Conservation (phyloP, 2,113 vertebrate species). For the Chelonoidis abingdonii region DNA sequence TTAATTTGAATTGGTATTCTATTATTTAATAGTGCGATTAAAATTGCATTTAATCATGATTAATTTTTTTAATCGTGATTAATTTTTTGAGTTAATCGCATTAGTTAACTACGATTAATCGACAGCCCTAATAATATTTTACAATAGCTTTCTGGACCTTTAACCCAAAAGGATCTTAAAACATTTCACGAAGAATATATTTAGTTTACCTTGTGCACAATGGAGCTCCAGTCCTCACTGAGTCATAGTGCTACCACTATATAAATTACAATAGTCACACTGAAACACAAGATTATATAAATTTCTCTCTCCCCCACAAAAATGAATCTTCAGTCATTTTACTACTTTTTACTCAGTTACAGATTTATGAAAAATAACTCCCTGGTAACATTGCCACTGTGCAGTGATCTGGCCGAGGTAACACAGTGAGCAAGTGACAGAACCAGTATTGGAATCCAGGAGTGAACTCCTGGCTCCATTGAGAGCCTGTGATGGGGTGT, state of each 20-base stretch:
- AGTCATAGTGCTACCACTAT: rapidly evolving
- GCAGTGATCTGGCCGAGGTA: not conserved
- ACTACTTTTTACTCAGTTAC: not conserved
- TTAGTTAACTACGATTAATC: too few species aligned
- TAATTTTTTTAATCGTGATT: too few species aligned
- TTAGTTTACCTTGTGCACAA: not conserved
- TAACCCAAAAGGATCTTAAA: not conserved
- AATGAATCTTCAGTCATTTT: not conserved
- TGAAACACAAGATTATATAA: not conserved
- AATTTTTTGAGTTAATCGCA: too few species aligned
- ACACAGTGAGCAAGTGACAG: not conserved
- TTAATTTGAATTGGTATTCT: too few species aligned
- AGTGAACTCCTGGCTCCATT: not conserved
- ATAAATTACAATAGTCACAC: not conserved
- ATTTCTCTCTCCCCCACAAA: rapidly evolving
- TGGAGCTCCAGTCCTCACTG: not conserved
- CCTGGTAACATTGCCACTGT: not conserved
- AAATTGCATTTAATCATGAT: too few species aligned
- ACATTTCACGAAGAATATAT: not conserved
- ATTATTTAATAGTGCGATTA: too few species aligned
- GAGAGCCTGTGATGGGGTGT: not conserved
- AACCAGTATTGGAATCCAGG: not conserved
- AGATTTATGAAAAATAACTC: not conserved
- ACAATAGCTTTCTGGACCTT: not conserved
- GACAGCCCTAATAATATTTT: not conserved